Base-by-base conservation (phyloP, 2,797 vertebrate species). In the Hirundo rustica region DNA sequence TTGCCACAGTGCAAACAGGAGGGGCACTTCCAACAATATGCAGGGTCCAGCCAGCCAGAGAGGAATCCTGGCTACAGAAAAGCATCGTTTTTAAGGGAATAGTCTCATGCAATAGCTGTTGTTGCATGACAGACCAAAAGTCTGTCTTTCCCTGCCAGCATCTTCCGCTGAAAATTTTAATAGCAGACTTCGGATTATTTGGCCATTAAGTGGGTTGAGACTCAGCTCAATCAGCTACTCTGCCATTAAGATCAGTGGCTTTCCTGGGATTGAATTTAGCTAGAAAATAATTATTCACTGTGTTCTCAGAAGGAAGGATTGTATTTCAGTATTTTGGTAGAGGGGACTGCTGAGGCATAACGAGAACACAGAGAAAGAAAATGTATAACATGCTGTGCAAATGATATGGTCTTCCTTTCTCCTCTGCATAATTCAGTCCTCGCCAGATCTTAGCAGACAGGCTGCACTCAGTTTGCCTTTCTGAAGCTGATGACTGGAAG, bases 391-490 rank as follows among this genome's bases (percentile, higher is more conserved):
- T 72, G 81, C 87, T 89, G 75, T 87, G 93, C 72, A 95, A 92
- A 92, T 73, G 17, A 82, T 79, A 74, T 9, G 47, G 61, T 77
- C 38, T 42, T 93, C 40, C 71, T 88, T 94, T 91, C 48, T 95
- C 72, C 82, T 83, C 70, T 92, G 79, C 70, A 55, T 92, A 92
- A 87, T 81, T 95, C 89, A 83, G 61, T 48, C 21, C n/a, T 78
- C 4, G 12, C 16, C 73, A 88, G 68, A 62, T 88, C 95, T 84
- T 75, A 72, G 64, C 57, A 85, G 42, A 48, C 84, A 81, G 79
- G 42, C 78, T 92, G 66, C 76, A 44, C 76, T 89, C 73, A 38
- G 42, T 79, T 91, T 94, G 72, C 84, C 86, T 87, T 89, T 76
- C 75, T 77, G 78, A 87, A 86, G 53, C 25, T 3, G 5, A 45